phyloP scores from a whole-genome alignment of 2,888 invertebrate genomes.

The Xanthorhoe designata region DNA sequence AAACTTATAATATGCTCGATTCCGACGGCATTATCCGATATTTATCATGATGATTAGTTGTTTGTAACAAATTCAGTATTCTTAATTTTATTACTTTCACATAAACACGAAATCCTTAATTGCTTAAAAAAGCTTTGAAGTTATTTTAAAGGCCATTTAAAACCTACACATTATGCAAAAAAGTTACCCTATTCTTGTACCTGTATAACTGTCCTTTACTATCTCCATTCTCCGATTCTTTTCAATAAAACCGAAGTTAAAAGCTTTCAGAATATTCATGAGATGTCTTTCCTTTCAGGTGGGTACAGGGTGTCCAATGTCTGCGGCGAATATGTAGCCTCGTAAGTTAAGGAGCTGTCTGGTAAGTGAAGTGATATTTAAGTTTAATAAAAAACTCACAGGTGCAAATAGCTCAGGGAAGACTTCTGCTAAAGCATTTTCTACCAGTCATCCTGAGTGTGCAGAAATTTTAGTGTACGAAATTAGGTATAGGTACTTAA shows the following conservation, averaged over 20 bases:
- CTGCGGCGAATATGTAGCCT: slow-evolving; percentile 52
- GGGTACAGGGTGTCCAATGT: slow-evolving; percentile 64
- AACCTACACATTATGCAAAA: slow-evolving; percentile 17
- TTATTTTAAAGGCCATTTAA: neutral
- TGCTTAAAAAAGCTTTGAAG: neutral
- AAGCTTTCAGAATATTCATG: slow-evolving; percentile 83
- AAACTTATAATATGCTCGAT: too few relatives aligned
- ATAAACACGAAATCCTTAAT: neutral
- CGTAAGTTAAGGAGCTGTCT: neutral
- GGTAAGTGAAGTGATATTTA: neutral
- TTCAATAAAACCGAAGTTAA: slow-evolving; percentile 79
- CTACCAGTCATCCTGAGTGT: too few relatives aligned
- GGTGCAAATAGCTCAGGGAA: too few relatives aligned
- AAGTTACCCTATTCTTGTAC: slow-evolving; percentile 18
- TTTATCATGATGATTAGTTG: too few relatives aligned
- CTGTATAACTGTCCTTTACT: slow-evolving; percentile 41
- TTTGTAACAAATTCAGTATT: neutral
- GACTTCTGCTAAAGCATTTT: too few relatives aligned
- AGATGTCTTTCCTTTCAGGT: slow-evolving; percentile 80
- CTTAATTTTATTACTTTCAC: neutral
- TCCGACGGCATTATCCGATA: too few relatives aligned
- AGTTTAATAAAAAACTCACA: too few relatives aligned
- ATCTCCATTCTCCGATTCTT: slow-evolving; percentile 53
- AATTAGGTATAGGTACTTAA: too few relatives aligned
- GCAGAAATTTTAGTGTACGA: too few relatives aligned